Conservation (phyloP, 2,888 invertebrate genomes). For the Hypena proboscidalis region DNA sequence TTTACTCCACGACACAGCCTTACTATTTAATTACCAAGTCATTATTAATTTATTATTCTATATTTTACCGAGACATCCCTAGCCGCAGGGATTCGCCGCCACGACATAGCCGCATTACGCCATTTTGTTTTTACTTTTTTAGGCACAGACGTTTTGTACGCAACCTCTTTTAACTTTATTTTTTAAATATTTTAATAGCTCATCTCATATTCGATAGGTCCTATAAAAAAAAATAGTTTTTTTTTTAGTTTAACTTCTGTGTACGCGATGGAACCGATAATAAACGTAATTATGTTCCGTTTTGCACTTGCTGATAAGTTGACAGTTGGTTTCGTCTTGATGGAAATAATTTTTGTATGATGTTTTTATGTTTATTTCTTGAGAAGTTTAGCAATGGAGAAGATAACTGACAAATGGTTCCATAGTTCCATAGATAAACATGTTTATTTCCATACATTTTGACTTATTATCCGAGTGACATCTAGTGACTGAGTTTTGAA, state of each 20-base stretch:
- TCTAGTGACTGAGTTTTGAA: no score
- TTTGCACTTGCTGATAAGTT: not conserved
- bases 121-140: constrained; percentile 39
- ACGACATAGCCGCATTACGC: constrained; percentile 34
- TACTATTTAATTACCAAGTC: not conserved
- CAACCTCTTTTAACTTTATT: constrained; percentile 34
- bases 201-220: constrained; percentile 37
- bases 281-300: constrained; percentile 21
- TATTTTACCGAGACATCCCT: constrained; percentile 2
- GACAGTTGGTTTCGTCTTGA: no score
- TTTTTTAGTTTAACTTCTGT: constrained; percentile 11
- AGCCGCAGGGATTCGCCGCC: constrained; percentile 1
- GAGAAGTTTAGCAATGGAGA: no score
- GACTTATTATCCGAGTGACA: no score
- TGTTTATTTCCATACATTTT: no score
- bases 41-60: constrained; percentile 3
- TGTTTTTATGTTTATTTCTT: no score
- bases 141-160: constrained; percentile 42
- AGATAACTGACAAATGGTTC: no score
- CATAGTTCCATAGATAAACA: no score
- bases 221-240: constrained; percentile 29
- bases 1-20: not conserved
- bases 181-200: constrained; percentile 43
- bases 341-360: no score
- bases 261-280: constrained; percentile 11